Base-by-base conservation (phyloP, 2,113 vertebrate species). In the Polyodon spathula region DNA sequence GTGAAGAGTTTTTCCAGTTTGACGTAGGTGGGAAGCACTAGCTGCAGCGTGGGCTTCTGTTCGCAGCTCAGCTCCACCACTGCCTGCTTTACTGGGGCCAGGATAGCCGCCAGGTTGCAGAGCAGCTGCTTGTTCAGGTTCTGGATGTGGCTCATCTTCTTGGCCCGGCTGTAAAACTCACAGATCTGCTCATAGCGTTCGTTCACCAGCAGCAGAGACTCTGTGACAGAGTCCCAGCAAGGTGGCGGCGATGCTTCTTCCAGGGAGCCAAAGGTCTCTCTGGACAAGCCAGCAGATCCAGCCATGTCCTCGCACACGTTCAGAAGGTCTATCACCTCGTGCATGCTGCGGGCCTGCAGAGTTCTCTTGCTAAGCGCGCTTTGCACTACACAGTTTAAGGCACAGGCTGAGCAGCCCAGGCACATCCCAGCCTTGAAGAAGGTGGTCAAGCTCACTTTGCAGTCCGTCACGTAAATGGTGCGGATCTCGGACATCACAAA, bases 1-100 rank as follows among this genome's bases (percentile, higher is more conserved):
- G 95, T 99, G 80, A 97, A 98, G n/a, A 98, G 93, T 79, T 97
- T 99, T 86, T 99, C 96, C 79, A 99, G 76, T 66, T 90, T 87
- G 58, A 97, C 88, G 1, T 99, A 99, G 74, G 93, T 94, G 4
- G 96, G 96, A 70, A 99, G 82, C 27, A 99, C 95, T 64, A 93
- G 89, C 83, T 99, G 96, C 68, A 99, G 73, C 5, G 96, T 99
- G 60, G 96, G 94, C 67, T 89, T 88, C 72, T 87, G 91, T 81
- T 99, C 94, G 0, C 88, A 88, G 81, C 94, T 93, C 63, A 99
- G 81, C 71, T 98, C 94, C 1, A 94, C 88, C 40, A 93, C 93
- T 0, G 93, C 96, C 79, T 95, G 88, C 14, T 96, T 94, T 63
- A 99, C 84, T 0, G 96, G 96, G 0, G 92, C 88, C 80, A 99